Base-by-base conservation (phyloP, 2,888 invertebrate genomes). In the Nomada ruficornis region DNA sequence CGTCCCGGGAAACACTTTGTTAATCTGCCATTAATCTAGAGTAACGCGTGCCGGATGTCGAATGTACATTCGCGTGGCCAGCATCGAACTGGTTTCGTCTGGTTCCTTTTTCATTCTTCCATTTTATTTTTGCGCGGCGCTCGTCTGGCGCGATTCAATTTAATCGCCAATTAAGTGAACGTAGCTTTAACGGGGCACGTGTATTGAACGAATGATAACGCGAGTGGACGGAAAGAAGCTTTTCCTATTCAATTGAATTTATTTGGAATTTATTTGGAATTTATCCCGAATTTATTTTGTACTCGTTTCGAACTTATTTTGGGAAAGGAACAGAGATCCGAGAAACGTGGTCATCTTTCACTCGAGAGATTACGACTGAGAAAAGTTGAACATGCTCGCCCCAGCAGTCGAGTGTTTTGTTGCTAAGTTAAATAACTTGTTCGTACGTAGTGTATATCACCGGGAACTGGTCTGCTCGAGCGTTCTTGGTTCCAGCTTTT, bases 21-120 rank as follows among this genome's bases (percentile, higher is more conserved):
- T 86, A 80, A 86, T 86, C 80, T 85, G 50, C 64, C 83, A 83
- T 80, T 85, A 83, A 83, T 86, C 83, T 52, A 59, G 50, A 55
- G 11, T 65, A 73, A 83, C 64, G 23, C 54, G 64, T 26, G 54
- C 67, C 11, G 23, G 57, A 71, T 63, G 26, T 63, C 47, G 57
- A 77, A 77, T 36, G 68, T 52, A 77, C 77, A 68, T 80, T 77
- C 62, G 15, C 70, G 23, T 36, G 23, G 42, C 44, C 18, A 9
- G 2, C 13, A 52, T 36, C 65, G 15, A 47, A 23, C 18, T 18
- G 15, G 10, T n/a, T 23, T 13, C 55, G 2, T 11, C 3, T 4
- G 3, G 2, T 15, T 13, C 18, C 11, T 15, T 15, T 26, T 10
- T 47, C 57, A 10, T 4, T 20, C 23, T 15, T 20, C 23, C 20